Conservation (phyloP, 2,888 invertebrate species). For the Trimorus sp. region DNA sequence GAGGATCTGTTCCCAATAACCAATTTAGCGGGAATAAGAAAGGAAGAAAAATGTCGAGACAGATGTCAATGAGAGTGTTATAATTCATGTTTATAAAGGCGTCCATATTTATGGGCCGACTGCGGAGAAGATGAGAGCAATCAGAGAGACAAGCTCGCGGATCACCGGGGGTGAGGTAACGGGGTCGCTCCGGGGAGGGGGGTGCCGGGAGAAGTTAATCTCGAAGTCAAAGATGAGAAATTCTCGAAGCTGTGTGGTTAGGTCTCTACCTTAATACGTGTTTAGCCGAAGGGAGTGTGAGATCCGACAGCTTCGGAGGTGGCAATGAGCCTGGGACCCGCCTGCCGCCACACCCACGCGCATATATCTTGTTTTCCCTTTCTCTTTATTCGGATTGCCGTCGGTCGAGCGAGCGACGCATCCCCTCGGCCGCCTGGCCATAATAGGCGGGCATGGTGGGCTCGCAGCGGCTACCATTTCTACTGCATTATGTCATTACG, state of each 20-base stretch:
- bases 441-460: constrained; percentile 78
- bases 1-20: too few species aligned
- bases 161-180: constrained; percentile 33
- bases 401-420: constrained; percentile 76
- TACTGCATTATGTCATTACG: constrained; percentile 57
- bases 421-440: constrained; percentile 73
- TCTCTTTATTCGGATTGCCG: constrained; percentile 79
- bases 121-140: constrained; percentile 16
- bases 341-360: constrained; percentile 80
- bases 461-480: constrained; percentile 68
- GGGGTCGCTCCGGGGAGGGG: not conserved
- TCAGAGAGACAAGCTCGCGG: constrained; percentile 33
- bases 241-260: constrained; percentile 65
- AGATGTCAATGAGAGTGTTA: constrained; percentile 15
- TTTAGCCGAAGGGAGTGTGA: constrained; percentile 73
- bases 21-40: not conserved
- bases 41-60: not conserved
- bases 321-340: constrained; percentile 79
- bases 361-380: constrained; percentile 74
- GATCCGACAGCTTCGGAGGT: constrained; percentile 80
- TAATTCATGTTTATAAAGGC: constrained; percentile 39
- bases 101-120: constrained; percentile 34
- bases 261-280: constrained; percentile 64
- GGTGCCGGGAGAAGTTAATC: constrained; percentile 47
- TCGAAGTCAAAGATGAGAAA: constrained; percentile 63